These are phyloP conservation scores for Metacarcinus magister DNA, from an alignment of 2,888 invertebrate species.

Conservation along the genomic window DNA sequence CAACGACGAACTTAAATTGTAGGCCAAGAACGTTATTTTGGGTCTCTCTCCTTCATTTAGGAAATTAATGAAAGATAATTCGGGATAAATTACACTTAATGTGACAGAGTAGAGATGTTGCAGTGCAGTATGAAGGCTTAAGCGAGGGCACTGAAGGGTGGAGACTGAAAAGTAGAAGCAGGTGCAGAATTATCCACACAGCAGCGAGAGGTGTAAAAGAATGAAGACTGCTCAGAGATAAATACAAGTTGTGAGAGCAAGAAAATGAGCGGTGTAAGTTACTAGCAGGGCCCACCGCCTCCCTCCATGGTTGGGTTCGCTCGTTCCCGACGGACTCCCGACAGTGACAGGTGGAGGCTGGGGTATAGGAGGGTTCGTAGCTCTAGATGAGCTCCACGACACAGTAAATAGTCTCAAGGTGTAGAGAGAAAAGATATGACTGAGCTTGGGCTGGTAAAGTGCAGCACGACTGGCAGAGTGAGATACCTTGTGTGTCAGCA, in stretches of 20 bases:
- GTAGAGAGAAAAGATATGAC: slow-evolving; percentile 5
- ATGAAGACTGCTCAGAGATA: slow-evolving; percentile 17
- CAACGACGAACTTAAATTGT: not conserved
- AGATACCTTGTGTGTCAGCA: not conserved
- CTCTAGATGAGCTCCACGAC: not conserved
- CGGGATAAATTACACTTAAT: not conserved
- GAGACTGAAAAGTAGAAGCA: not conserved
- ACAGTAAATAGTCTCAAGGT: slow-evolving; percentile 12
- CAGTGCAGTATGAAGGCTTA: not conserved
- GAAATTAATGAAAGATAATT: not conserved
- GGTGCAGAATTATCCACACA: not conserved
- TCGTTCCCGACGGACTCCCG: not conserved
- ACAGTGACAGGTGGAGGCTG: slow-evolving; percentile 22
- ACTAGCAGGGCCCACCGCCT: not conserved
- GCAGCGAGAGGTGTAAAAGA: not conserved
- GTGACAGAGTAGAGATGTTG: not conserved
- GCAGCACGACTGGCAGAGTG: not conserved
- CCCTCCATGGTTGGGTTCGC: not conserved
- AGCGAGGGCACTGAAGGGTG: not conserved
- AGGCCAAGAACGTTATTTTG: not conserved
- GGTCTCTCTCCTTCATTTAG: not conserved
- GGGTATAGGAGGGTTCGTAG: not conserved
- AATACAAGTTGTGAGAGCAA: slow-evolving; percentile 19
- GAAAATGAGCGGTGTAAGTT: not conserved
- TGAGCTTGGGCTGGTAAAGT: not conserved